Conservation (phyloP, 2,888 invertebrate species). For the Zelleria hepariella region DNA sequence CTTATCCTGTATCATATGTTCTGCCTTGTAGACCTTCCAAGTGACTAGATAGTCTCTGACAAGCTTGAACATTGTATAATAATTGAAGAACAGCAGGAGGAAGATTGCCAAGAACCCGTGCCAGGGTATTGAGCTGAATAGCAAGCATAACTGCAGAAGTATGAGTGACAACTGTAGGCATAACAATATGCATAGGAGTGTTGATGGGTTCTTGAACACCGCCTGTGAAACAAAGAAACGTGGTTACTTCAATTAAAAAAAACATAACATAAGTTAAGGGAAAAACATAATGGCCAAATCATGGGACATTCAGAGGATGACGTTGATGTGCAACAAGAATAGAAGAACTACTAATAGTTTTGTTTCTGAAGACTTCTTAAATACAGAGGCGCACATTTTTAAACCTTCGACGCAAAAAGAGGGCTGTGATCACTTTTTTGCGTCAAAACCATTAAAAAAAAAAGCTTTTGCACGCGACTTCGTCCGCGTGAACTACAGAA, state of each 20-base stretch:
- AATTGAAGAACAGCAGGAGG: slow-evolving; percentile 89
- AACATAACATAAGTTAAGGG: no score
- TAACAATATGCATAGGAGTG: slow-evolving; percentile 80
- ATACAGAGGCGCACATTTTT: no score
- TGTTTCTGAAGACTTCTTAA: no score
- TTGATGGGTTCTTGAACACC: slow-evolving; percentile 89
- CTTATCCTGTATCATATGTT: slow-evolving; percentile 78
- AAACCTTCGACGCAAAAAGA: no score
- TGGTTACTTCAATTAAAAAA: background rate
- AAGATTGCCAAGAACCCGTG: slow-evolving; percentile 90
- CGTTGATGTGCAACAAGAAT: no score
- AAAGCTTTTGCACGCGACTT: no score
- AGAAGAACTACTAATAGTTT: no score
- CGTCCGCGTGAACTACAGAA: no score
- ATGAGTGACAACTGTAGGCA: slow-evolving; percentile 80
- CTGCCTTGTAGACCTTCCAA: slow-evolving; percentile 84
- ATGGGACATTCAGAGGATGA: no score
- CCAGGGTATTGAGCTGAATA: slow-evolving; percentile 90
- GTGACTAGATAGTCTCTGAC: slow-evolving; percentile 89
- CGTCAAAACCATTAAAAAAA: no score
- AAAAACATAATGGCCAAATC: no score
- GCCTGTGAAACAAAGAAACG: slow-evolving; percentile 68
- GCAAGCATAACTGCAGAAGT: slow-evolving; percentile 81
- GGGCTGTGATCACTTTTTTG: no score
- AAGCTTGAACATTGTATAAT: slow-evolving; percentile 91